These are phyloP conservation scores for Amazona vittata DNA, from an alignment of 2,113 vertebrate genomes.

Conservation along the genomic window DNA sequence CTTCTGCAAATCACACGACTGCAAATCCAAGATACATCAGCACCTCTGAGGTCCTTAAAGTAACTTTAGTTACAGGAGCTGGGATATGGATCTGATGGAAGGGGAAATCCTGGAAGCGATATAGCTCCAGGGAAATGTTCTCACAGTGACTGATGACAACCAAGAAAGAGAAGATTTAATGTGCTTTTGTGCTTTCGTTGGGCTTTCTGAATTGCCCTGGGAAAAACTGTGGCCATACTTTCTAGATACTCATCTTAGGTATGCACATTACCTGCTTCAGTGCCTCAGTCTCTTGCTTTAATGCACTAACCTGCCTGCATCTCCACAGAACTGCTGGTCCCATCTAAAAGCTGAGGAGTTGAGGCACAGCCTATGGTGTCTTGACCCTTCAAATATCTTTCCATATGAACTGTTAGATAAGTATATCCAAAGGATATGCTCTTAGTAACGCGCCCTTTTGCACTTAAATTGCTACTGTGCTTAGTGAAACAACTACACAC, in stretches of 20 bases:
- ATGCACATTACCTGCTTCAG: fast-evolving
- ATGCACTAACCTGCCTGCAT: not conserved
- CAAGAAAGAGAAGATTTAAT: not conserved
- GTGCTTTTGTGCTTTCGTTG: not conserved
- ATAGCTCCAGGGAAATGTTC: not conserved
- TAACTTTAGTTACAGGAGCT: not conserved
- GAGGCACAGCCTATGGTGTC: not conserved
- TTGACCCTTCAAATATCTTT: not conserved
- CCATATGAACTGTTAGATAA: not conserved
- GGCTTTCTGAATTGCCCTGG: not conserved
- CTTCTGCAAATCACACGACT: not conserved
- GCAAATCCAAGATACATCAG: not conserved
- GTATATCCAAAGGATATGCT: not conserved
- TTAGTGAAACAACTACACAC: not conserved
- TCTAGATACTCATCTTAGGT: not conserved
- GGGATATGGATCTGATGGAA: not conserved
- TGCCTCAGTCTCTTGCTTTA: not conserved
- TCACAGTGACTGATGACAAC: not conserved
- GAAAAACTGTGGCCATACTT: not conserved
- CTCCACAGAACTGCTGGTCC: not conserved
- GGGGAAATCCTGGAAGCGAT: not conserved
- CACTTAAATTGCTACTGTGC: not conserved
- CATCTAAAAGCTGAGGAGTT: not conserved
- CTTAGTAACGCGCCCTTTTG: not conserved
- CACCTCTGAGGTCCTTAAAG: not conserved